These are phyloP conservation scores for Neotoxoptera formosana DNA, from an alignment of 1,140 invertebrate species.

Conservation along the genomic window DNA sequence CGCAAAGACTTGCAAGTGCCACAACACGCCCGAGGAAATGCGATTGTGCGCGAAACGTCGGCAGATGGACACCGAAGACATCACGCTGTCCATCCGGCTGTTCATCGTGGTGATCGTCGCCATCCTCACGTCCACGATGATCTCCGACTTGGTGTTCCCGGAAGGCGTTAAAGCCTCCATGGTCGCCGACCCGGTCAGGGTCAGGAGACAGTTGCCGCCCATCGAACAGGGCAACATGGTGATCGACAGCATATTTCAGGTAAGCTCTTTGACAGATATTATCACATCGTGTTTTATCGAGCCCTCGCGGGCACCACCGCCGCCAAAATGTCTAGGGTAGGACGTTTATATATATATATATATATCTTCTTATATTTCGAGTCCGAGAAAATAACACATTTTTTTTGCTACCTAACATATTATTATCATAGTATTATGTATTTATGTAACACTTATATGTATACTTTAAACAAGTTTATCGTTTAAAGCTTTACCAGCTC, in stretches of 20 bases:
- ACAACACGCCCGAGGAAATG: background rate
- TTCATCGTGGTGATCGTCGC: background rate
- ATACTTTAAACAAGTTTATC: no score
- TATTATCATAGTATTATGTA: no score
- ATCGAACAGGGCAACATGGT: slow-evolving; percentile 19
- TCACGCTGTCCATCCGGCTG: background rate
- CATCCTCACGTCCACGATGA: background rate
- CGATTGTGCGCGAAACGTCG: background rate
- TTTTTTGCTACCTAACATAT: no score
- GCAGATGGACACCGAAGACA: background rate
- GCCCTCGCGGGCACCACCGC: background rate
- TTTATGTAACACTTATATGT: no score
- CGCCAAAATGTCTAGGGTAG: no score
- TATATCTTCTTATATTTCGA: no score
- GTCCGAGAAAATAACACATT: no score
- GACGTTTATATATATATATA: no score
- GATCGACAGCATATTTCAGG: slow-evolving; percentile 46
- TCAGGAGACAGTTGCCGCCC: slow-evolving; percentile 32
- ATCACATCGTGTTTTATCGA: background rate
- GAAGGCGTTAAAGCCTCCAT: no score
- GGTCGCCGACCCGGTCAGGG: background rate
- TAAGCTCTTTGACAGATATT: background rate
- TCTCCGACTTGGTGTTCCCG: background rate
- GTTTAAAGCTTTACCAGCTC: no score
- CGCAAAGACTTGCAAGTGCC: background rate